A percentile compares a stretch with the other conserved stretches of the same genome.
These are phyloP conservation scores for Horisme vitalbata DNA, from an alignment of 2,888 invertebrate species.

Conservation along the genomic window DNA sequence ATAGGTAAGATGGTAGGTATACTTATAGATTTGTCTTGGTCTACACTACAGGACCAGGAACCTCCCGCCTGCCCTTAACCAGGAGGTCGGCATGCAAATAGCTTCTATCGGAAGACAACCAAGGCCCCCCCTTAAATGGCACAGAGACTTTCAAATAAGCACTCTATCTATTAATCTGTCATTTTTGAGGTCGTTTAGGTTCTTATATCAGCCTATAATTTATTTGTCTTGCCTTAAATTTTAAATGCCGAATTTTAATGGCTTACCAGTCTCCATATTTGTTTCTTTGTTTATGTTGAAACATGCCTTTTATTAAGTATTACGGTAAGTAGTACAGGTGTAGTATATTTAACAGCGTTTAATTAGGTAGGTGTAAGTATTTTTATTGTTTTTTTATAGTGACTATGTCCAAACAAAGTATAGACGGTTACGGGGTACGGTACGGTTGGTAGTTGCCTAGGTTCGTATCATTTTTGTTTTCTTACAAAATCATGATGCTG, in stretches of 20 bases:
- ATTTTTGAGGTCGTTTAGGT: slow-evolving; percentile 20
- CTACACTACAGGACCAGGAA: slow-evolving; percentile 35
- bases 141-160: slow-evolving; percentile 40
- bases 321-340: too few species aligned
- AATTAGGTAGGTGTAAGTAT: too few species aligned
- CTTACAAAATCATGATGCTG: too few species aligned
- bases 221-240: slow-evolving; percentile 20
- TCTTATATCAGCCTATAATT: slow-evolving; percentile 8
- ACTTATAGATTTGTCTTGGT: too few species aligned
- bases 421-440: too few species aligned
- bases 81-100: slow-evolving; percentile 62
- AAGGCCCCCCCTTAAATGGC: slow-evolving; percentile 51
- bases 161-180: slow-evolving; percentile 25
- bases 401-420: too few species aligned
- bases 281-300: slow-evolving; percentile 21
- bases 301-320: slow-evolving; percentile 1
- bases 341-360: too few species aligned
- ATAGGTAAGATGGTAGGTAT: too few species aligned
- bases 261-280: slow-evolving; percentile 11
- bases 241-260: slow-evolving; percentile 25
- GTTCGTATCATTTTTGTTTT: too few species aligned
- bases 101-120: slow-evolving; percentile 63
- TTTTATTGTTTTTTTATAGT: background rate
- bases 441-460: too few species aligned
- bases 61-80: slow-evolving; percentile 45